Evolutionary conservation across 2,888 invertebrate genomes (phyloP), one percentile per base, ranked within the genome.

Genomic region (Nemoura dubitans): DNA sequence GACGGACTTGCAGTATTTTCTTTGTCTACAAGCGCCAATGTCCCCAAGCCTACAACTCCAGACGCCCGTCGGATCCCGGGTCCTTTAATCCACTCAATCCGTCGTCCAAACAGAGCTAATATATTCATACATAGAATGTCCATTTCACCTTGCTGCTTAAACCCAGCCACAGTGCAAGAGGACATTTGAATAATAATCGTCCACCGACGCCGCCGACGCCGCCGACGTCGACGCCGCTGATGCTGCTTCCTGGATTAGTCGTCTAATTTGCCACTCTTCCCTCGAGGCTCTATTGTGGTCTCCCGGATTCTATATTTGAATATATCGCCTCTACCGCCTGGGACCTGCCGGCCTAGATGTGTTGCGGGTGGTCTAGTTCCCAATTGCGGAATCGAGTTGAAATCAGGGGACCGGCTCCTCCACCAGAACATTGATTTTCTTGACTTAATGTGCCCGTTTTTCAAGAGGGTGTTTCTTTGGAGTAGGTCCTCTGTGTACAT

Each of bases 111-210:
- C 59, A 59, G 59, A 59, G 43, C 26, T 42, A 83, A 83, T 42
- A 42, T 83, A 83, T 83, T 83, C 83, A 83, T 42, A 42, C 83
- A 30, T 42, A 83, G 78, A 26, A 83, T 42, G 42, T 83, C 83
- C 83, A 83, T 83, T 83, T 83, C 83, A 29, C 83, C 83, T 26
- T 27, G 3, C 78, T 78, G 36, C 83, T n/a, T 42, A 83, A 26
- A 29, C 81, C 81, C 29, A 29, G 30, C 81, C 21, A 81, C 81
- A 30, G 81, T 30, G 59, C 59, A 83, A 25, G 29, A 26, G 43
- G 43, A 83, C 26, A 83, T 83, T 83, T 83, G 83, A 83, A 83
- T 83, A 83, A 83, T 83, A 83, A 83, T 83, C 26, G 43, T 42
- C 30, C 59, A 21, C 59, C 59, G 59, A 10, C 59, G 59, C 59